Percentiles rank a stretch among this genome's conserved stretches.
Evolutionary conservation across 2,113 vertebrate species (phyloP).

Genomic region (Burhinus oedicnemus): DNA sequence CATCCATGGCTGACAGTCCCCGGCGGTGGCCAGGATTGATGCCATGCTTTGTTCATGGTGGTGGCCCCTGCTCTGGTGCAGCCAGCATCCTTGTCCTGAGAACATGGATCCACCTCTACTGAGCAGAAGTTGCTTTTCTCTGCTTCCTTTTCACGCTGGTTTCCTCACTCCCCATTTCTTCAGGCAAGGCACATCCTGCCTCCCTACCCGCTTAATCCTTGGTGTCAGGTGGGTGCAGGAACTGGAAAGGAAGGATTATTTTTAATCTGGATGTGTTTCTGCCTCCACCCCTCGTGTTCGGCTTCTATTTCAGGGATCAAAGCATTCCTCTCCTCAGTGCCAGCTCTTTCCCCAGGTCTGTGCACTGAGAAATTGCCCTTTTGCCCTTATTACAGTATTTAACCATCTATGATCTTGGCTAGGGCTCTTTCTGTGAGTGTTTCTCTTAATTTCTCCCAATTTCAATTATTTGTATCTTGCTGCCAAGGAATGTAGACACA

Average conservation of each 20-base stretch:
- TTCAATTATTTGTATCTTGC: neutral
- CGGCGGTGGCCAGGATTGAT: neutral
- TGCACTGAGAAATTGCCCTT: neutral
- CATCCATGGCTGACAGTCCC: accelerated
- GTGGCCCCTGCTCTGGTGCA: neutral
- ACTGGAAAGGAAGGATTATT: neutral
- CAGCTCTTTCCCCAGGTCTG: neutral
- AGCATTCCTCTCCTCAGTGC: neutral
- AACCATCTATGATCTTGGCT: neutral
- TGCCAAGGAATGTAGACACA: neutral
- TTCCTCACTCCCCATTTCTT: neutral
- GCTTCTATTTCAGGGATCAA: neutral
- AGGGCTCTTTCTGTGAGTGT: neutral
- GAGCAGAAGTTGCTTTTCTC: neutral
- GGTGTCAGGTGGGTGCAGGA: neutral
- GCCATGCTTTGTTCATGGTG: accelerated
- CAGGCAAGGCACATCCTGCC: neutral
- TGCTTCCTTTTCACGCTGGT: neutral
- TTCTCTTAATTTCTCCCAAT: neutral
- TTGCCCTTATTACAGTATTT: neutral
- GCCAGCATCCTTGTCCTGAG: neutral
- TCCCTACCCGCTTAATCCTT: neutral
- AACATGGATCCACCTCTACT: neutral
- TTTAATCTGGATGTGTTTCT: neutral
- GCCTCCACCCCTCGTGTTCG: neutral